Conservation (phyloP, 1,140 invertebrate species). For the Myzus persicae region DNA sequence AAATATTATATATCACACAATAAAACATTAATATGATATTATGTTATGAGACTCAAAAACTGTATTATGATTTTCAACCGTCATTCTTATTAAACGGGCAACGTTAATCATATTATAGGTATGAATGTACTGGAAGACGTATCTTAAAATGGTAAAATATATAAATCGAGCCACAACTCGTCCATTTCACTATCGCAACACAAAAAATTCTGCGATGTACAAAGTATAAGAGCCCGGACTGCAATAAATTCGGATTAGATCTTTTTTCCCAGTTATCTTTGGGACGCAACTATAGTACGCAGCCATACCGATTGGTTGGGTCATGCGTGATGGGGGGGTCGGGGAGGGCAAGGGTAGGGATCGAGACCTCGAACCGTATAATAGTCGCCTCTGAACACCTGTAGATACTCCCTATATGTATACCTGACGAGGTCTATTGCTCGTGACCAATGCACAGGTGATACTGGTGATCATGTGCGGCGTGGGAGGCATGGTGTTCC, state of each 20-base stretch:
- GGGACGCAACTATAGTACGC: background rate
- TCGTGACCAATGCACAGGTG: conserved; percentile 62
- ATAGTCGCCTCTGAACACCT: no score
- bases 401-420: background rate
- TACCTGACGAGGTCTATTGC: background rate
- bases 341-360: background rate
- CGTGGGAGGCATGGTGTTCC: conserved; percentile 79
- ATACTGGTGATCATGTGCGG: conserved; percentile 77
- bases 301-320: background rate
- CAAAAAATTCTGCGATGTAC: no score
- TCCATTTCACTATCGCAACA: no score
- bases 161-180: background rate
- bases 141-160: background rate
- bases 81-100: background rate
- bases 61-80: background rate
- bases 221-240: no score
- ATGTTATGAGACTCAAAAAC: background rate
- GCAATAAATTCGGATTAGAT: no score
- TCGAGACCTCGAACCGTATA: no score
- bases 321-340: background rate
- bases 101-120: background rate
- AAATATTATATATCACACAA: no score
- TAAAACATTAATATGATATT: no score
- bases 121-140: no score
- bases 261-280: background rate